phyloP scores from a whole-genome alignment of 2,888 invertebrate species.

The Tupiocoris notatus region DNA sequence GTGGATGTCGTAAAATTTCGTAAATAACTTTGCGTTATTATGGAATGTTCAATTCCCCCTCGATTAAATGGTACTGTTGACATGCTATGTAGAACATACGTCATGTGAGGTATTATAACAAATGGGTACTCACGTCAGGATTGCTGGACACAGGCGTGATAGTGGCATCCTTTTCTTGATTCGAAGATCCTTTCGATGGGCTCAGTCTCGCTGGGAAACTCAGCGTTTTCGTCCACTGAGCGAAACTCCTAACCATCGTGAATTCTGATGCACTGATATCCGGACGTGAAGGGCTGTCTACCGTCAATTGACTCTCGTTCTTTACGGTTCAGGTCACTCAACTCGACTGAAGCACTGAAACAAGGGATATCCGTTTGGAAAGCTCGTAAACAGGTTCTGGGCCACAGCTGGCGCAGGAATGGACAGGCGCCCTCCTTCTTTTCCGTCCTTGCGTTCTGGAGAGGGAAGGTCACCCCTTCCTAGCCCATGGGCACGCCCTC shows the following conservation, averaged over 20 bases:
- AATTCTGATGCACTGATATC: not conserved
- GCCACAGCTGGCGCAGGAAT: not conserved
- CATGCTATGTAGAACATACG: too few relatives aligned
- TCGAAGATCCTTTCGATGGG: constrained; percentile 68
- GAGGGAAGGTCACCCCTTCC: constrained; percentile 24
- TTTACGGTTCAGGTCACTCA: constrained; percentile 21
- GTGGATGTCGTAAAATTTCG: too few relatives aligned
- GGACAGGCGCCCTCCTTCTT: constrained; percentile 2
- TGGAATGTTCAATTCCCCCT: too few relatives aligned
- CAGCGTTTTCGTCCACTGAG: constrained; percentile 88
- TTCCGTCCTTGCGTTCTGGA: constrained; percentile 14
- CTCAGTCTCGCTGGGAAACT: constrained; percentile 84
- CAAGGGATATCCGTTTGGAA: not conserved
- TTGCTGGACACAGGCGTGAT: constrained; percentile 50
- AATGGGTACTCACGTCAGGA: constrained; percentile 51
- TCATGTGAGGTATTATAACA: too few relatives aligned
- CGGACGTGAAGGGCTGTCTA: not conserved
- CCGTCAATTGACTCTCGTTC: not conserved
- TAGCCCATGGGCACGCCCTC: not conserved
- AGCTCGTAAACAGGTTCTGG: not conserved
- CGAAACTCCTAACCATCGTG: constrained; percentile 78
- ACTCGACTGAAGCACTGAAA: constrained; percentile 18
- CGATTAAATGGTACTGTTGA: too few relatives aligned
- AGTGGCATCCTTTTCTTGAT: constrained; percentile 48
- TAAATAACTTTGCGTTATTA: too few relatives aligned